Evolutionary conservation across 2,797 vertebrate species (phyloP).

Genomic region (Nyctibius grandis): DNA sequence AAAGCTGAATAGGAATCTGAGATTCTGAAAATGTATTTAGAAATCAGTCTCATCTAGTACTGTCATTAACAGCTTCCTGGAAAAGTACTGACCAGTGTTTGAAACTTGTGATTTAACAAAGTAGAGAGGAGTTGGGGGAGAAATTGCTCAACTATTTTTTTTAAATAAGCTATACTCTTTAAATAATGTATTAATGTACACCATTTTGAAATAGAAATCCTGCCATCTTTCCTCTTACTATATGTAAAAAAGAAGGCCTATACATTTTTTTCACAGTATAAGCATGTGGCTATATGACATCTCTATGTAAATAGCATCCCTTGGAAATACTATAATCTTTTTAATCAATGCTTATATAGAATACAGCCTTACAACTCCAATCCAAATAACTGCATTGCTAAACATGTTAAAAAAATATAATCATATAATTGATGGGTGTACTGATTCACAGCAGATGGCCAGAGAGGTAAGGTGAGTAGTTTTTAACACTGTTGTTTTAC

Average conservation of each 20-base stretch:
- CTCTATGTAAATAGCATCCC: neutral
- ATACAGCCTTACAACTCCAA: neutral
- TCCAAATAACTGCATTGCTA: neutral
- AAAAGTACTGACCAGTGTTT: neutral
- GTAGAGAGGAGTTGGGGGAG: neutral
- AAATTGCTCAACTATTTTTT: neutral
- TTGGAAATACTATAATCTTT: neutral
- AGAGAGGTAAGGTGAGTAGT: neutral
- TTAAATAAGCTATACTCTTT: neutral
- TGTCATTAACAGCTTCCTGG: neutral
- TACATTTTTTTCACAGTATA: neutral
- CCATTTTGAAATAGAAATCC: neutral
- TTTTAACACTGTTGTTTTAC: neutral
- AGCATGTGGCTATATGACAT: neutral
- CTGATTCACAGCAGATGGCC: neutral
- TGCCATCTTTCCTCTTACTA: neutral
- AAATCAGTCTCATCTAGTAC: neutral
- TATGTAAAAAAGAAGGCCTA: neutral
- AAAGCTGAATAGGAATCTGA: neutral
- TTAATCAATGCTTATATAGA: neutral
- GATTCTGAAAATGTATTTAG: neutral
- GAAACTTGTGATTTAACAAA: neutral
- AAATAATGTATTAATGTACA: neutral
- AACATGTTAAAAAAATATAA: neutral
- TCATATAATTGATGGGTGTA: neutral